Base-by-base conservation (phyloP, 2,797 vertebrate species). In the Catostomus latipinnis region DNA sequence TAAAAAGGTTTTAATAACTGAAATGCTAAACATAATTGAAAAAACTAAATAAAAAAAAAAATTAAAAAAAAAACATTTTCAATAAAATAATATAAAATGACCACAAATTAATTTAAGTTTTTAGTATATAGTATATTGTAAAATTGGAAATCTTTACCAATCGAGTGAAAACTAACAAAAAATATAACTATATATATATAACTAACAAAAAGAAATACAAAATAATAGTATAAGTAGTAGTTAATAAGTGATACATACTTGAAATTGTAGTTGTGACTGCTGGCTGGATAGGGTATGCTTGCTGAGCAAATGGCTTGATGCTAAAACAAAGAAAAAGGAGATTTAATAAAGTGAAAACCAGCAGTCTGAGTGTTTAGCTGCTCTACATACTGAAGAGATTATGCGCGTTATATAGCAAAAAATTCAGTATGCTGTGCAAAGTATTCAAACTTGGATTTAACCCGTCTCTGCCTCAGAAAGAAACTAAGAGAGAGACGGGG, bases 281-380 rank as follows among this genome's bases (percentile, higher is more conserved):
- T 89, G 97, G 96, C 93, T 98, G 98, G 90, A 97, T 96, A 77
- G 97, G 94, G 86, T 99, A 99, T 79, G 96, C 93, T 93, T 99
- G 98, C 87, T 98, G 97, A 83, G 96, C 95, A 48, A 99, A 99
- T 88, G 98, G 98, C 92, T 99, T 99, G 84, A 99, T 96, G n/a
- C 98, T 99, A 88, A 74, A 93, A 88, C 73, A 88, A 63, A 91
- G 43, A 86, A 56, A n/a, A n/a, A 86, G 58, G 13, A 63, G 22
- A 46, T 34, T 45, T 57, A 56, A 69, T 34, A 75, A 18, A 2
- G 10, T 45, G 22, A 34, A 69, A 71, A 67, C 50, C 7, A 81
- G 48, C 18, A 22, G 6, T 54, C 71, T 77, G 66, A 69, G 45
- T 34, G 34, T 34, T 34, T 56, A 65, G 48, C 63, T 8, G 1